A percentile compares a stretch with the other conserved stretches of the same genome.
Conservation (phyloP, 2,888 invertebrate genomes). For the Phorcus lineatus region DNA sequence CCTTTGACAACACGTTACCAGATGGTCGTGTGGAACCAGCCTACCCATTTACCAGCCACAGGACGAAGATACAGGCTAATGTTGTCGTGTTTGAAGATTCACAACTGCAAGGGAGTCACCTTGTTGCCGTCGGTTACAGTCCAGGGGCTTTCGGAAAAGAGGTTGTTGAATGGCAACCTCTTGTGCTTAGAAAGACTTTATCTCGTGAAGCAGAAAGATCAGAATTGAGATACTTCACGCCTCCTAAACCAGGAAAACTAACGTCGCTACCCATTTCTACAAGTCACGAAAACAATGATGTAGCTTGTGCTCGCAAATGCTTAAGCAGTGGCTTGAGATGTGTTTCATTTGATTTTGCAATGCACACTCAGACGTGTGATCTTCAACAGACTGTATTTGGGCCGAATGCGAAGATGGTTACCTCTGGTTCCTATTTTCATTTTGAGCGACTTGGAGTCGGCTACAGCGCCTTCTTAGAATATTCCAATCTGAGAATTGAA, state of each 20-base stretch:
- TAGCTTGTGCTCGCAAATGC: constrained; percentile 49
- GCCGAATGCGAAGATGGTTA: constrained; percentile 44
- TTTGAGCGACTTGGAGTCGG: constrained; percentile 55
- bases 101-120: constrained; percentile 39
- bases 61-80: constrained; percentile 48
- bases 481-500: constrained; percentile 37
- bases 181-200: constrained; percentile 38
- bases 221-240: constrained; percentile 44
- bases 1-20: constrained; percentile 61
- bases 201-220: constrained; percentile 29
- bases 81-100: constrained; percentile 60
- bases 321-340: constrained; percentile 47
- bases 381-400: constrained; percentile 53
- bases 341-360: constrained; percentile 57
- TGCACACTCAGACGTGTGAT: constrained; percentile 53
- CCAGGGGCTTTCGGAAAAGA: constrained; percentile 53
- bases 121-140: constrained; percentile 49
- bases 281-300: constrained; percentile 32
- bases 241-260: constrained; percentile 50
- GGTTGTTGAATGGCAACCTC: constrained; percentile 39
- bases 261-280: constrained; percentile 41
- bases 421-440: constrained; percentile 52
- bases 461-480: constrained; percentile 46
- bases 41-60: constrained; percentile 56
- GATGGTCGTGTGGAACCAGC: constrained; percentile 59